Evolutionary conservation across 2,888 invertebrate species (phyloP), one percentile per base, ranked within the genome.

Genomic region (Heteropelma amictum): DNA sequence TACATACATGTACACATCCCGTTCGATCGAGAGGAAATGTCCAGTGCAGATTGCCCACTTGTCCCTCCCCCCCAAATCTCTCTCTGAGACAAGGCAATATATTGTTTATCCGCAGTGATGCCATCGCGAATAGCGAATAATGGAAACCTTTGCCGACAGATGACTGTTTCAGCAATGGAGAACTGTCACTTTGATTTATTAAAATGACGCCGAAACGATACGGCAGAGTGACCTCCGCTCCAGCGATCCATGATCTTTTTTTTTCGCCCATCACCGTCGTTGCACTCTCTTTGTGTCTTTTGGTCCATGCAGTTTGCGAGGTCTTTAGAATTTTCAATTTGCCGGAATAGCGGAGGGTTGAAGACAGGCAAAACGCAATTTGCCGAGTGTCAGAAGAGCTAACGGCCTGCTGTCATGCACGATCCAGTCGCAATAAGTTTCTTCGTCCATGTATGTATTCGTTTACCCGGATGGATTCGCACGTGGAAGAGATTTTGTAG

Each of bases 321-420:
- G 12, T 33, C 19, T 65, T 40, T 30, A 21, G 65, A 67, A 40
- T 64, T 75, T 61, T 65, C 38, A 61, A 61, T 47, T 54, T n/a
- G 38, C 42, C 21, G 6, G 0, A 6, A 30, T 10, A 38, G 17
- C 47, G 10, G 38, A 23, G 38, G 23, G 10, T 2, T 49, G 26
- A 53, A 23, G 68, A 73, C 51, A 64, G 47, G 63, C 14, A 58
- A 35, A 73, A 69, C 30, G 54, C 69, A 73, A 69, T 73, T 73
- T 69, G 56, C 68, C 69, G 45, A 58, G 73, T 73, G 68, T 73
- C 68, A 69, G 64, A 68, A 42, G 58, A 26, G 19, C 40, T 26
- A 58, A 53, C 58, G 45, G 35, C 26, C 21, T 49, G 6, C 19
- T 35, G 19, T 8, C 38, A 45, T 51, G 30, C 42, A 49, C 30